Evolutionary conservation across 2,888 invertebrate genomes (phyloP), one percentile per base, ranked within the genome.

Genomic region (Cerceris rybyensis): DNA sequence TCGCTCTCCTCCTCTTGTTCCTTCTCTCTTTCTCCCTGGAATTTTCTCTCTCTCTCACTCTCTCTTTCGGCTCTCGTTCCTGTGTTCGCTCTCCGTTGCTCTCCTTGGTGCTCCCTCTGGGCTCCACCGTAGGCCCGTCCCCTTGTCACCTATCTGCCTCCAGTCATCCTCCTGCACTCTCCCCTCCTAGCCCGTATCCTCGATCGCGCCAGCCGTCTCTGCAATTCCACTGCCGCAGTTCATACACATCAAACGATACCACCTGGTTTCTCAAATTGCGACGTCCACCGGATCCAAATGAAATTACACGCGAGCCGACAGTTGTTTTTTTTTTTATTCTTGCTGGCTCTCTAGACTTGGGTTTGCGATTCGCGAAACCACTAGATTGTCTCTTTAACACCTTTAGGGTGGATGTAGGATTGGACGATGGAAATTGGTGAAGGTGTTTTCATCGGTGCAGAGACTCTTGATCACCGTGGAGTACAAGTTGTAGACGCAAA

Each of bases 61-160:
- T 54, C 59, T 50, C 63, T 60, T 28, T 54, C 54, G 14, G 14
- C 41, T 49, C 61, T 28, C 17, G 39, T 16, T 9, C 43, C 28
- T 39, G 7, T 16, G 39, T 17, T 11, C 43, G 7, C 39, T 39
- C 13, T 9, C 16, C 42, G 50, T 28, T 17, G 17, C 41, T 43
- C 14, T 17, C 41, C 28, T 13, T 17, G 2, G 46, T 52, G 28
- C 58, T 59, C 59, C 52, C 61, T 14, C 49, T 13, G 14, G 16
- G 42, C 17, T 49, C 14, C 28, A 8, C 58, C 43, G 8, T 17
- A 13, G n/a, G 49, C 76, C 77, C 75, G 60, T 70, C 69, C 71
- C 73, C 80, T 77, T 81, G 76, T 81, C 77, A 71, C 73, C 81
- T 74, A 80, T 81, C 77, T 77, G 64, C 80, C 80, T 68, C 81